These are phyloP conservation scores for Anhinga rufa DNA, from an alignment of 2,113 vertebrate genomes.

Conservation along the genomic window DNA sequence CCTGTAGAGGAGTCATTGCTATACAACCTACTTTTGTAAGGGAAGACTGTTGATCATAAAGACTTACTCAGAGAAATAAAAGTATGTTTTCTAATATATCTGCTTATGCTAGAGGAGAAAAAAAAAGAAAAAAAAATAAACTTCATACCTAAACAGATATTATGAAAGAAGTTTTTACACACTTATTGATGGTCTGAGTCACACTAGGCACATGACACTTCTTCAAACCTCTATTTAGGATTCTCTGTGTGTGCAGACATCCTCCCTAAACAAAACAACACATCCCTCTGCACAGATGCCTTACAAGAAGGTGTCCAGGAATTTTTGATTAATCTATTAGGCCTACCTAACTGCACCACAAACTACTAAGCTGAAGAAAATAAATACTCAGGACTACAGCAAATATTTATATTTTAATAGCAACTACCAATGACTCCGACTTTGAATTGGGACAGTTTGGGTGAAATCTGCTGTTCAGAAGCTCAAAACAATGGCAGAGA, in stretches of 20 bases:
- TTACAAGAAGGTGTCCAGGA: not conserved
- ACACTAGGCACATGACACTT: not conserved
- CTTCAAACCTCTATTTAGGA: not conserved
- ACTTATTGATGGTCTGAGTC: not conserved
- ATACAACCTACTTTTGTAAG: not conserved
- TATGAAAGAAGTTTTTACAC: not conserved
- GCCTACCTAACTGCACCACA: not conserved
- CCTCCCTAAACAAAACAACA: not conserved
- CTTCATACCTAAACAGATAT: not conserved
- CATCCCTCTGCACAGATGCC: not conserved
- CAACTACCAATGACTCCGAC: not conserved
- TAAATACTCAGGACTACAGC: not conserved
- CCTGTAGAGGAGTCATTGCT: not conserved
- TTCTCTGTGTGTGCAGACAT: not conserved
- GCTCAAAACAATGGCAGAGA: not conserved
- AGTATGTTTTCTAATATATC: not conserved
- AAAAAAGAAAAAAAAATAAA: not conserved
- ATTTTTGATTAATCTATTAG: not conserved
- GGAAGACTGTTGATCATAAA: not conserved
- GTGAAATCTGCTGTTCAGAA: not conserved
- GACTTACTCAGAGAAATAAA: not conserved
- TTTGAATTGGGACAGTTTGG: not conserved
- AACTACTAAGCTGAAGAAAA: not conserved
- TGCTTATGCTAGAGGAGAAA: not conserved
- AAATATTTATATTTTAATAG: not conserved